Percentiles rank a stretch among this genome's conserved stretches.
These are phyloP conservation scores for Diadema setosum DNA, from an alignment of 35 echinoderm and acorn worm genomes.

Conservation along the genomic window DNA sequence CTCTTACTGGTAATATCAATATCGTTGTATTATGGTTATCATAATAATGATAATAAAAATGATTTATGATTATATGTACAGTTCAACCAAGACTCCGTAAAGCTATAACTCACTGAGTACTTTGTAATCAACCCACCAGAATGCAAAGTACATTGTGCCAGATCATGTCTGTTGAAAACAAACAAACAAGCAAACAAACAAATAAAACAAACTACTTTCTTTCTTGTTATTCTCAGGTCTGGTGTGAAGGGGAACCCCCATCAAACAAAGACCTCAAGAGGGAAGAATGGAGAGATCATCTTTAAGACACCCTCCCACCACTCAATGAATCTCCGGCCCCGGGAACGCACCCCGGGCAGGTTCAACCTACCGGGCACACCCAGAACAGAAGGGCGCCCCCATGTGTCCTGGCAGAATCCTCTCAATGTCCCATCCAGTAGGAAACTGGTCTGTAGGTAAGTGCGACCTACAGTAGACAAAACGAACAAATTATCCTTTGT, in stretches of 20 bases:
- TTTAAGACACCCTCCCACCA: not conserved
- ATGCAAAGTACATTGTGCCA: not conserved
- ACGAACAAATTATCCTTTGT: no score
- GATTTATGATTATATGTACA: no score
- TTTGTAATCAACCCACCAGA: no score
- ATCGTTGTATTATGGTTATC: no score
- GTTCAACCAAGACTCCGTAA: no score
- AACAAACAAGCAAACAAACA: not conserved
- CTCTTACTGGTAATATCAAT: no score
- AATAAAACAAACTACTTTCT: not conserved
- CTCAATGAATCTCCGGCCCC: not conserved
- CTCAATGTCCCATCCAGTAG: slow-evolving; percentile 20
- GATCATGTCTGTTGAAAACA: not conserved
- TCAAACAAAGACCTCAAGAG: not conserved
- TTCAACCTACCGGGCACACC: not conserved
- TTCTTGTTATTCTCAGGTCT: not conserved
- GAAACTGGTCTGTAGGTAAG: slow-evolving; percentile 21
- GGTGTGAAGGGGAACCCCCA: not conserved
- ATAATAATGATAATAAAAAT: no score
- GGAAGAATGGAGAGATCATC: not conserved
- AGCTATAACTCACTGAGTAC: no score
- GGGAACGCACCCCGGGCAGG: not conserved
- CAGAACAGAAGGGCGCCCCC: not conserved
- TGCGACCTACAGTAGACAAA: not conserved
- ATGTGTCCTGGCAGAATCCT: not conserved